Conservation (phyloP, 2,888 invertebrate genomes). For the Callosobruchus maculatus region DNA sequence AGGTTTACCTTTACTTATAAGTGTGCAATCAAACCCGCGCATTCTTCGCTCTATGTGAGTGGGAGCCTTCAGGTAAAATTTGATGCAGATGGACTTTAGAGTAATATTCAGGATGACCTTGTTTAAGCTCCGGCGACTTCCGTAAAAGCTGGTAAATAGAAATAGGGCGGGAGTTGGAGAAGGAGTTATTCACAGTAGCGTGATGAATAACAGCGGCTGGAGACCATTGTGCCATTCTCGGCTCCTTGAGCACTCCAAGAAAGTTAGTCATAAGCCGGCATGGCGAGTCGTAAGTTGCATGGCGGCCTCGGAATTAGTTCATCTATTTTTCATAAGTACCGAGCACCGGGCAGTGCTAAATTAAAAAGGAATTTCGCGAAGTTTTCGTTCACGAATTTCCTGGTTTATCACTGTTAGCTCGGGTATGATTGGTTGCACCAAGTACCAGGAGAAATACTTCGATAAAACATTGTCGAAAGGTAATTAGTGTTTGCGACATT, state of each 20-base stretch:
- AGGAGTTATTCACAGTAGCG: neutral
- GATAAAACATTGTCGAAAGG: too few relatives aligned
- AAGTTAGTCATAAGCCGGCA: slow-evolving; percentile 4
- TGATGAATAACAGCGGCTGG: neutral
- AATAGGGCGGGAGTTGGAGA: neutral
- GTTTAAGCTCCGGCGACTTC: neutral
- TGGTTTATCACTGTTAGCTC: neutral
- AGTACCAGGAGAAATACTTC: neutral
- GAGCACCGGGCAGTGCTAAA: neutral
- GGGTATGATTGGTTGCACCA: neutral
- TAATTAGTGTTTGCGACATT: too few relatives aligned
- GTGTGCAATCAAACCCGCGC: too few relatives aligned
- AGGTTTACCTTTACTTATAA: too few relatives aligned
- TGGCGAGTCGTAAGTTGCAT: slow-evolving; percentile 5
- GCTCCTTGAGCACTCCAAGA: slow-evolving; percentile 3
- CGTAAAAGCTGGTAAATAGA: neutral
- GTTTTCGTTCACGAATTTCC: neutral
- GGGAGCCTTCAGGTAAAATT: too few relatives aligned
- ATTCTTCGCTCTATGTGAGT: too few relatives aligned
- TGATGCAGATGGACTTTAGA: too few relatives aligned
- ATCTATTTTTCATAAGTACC: slow-evolving; percentile 8
- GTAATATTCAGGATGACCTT: neutral
- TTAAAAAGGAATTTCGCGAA: slow-evolving; percentile 5
- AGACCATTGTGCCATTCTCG: neutral
- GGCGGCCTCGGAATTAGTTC: slow-evolving; percentile 10